Evolutionary conservation across 2,113 vertebrate species (phyloP).

Genomic region (Elephas maximus): DNA sequence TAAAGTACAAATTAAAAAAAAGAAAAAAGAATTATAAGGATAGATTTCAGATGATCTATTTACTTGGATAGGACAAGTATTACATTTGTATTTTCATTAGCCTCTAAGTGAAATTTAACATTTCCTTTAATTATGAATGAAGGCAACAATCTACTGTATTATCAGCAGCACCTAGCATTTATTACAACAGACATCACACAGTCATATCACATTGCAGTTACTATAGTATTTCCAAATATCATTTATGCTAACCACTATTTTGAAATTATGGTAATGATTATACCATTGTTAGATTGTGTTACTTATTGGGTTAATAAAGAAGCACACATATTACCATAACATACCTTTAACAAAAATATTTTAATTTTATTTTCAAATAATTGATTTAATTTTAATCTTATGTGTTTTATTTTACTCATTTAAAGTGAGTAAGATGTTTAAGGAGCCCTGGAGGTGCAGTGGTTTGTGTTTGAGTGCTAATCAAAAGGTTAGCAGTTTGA

Average conservation of each 20-base stretch:
- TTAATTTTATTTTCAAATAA: constrained; percentile 16
- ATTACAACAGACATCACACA: neutral
- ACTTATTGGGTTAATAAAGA: neutral
- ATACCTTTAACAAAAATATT: neutral
- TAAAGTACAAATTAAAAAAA: no score
- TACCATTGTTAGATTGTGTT: neutral
- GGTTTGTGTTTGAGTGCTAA: no score
- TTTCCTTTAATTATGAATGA: neutral
- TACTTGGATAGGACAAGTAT: neutral
- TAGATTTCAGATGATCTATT: neutral
- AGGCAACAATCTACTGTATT: neutral
- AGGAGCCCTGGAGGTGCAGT: no score
- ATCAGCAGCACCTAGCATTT: neutral
- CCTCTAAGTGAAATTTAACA: neutral
- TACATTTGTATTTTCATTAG: constrained; percentile 14
- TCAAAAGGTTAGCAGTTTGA: no score
- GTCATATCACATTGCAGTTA: neutral
- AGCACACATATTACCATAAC: neutral
- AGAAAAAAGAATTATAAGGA: neutral
- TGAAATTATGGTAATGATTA: constrained; percentile 2
- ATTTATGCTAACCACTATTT: neutral
- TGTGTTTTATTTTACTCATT: neutral
- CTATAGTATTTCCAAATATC: neutral
- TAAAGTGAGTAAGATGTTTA: neutral
- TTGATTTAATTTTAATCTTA: neutral